Percentiles rank a stretch among this genome's conserved stretches.
Evolutionary conservation across 1,140 invertebrate species (phyloP).

Genomic region (Diuraphis noxia): DNA sequence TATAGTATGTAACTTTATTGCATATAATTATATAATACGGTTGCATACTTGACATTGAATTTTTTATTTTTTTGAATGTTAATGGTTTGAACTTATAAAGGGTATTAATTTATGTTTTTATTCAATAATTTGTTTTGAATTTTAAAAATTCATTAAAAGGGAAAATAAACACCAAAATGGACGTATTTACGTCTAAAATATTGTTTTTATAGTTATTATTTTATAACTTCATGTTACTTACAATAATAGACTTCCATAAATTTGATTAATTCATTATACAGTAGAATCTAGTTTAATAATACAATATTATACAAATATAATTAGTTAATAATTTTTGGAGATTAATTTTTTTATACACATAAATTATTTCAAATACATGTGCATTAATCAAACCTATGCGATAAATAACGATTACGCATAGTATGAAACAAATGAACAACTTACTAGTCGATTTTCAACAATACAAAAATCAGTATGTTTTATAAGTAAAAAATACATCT

Average conservation of each 20-base stretch:
- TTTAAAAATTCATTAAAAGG: not conserved
- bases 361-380: not conserved
- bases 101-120: too few relatives aligned
- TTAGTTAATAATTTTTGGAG: not conserved
- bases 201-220: too few relatives aligned
- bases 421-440: too few relatives aligned
- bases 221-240: not conserved
- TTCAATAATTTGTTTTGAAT: not conserved
- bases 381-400: not conserved
- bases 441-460: not conserved
- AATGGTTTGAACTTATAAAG: not conserved
- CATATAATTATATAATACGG: not conserved
- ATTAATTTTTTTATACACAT: not conserved
- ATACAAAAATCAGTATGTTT: too few relatives aligned
- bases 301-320: not conserved
- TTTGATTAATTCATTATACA: not conserved
- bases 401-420: not conserved
- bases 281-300: not conserved
- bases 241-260: not conserved
- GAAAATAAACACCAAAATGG: not conserved
- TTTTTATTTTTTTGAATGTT: not conserved
- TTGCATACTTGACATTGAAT: slow-evolving; percentile 24
- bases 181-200: not conserved
- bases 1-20: not conserved
- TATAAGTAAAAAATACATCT: too few relatives aligned